Conservation (phyloP, 2,113 vertebrate species). For the Cryptotis parvus region DNA sequence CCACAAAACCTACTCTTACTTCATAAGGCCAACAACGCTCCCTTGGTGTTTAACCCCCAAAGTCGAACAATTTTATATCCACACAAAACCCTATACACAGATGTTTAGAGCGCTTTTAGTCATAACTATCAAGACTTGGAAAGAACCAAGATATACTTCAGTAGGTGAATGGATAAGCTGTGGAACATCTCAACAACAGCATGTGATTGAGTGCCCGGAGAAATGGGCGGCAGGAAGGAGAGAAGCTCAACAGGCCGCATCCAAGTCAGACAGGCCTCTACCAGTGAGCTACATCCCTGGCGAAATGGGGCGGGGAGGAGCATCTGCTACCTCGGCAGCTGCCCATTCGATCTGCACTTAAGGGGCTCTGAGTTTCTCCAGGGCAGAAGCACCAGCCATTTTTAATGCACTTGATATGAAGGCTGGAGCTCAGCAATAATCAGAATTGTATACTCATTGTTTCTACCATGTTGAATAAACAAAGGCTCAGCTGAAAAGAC, state of each 20-base stretch:
- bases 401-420: neutral
- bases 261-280: no score
- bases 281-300: no score
- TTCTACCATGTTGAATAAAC: conserved; percentile 50
- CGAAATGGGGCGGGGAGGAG: neutral
- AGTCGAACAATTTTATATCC: neutral
- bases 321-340: neutral
- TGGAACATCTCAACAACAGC: conserved; percentile 14
- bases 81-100: neutral
- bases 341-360: neutral
- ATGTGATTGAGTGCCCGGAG: neutral
- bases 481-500: conserved; percentile 48
- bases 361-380: neutral
- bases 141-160: conserved; percentile 11
- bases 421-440: neutral
- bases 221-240: neutral
- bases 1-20: neutral
- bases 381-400: neutral
- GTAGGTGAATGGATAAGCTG: neutral
- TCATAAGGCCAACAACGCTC: neutral
- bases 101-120: conserved; percentile 1
- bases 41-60: neutral
- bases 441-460: neutral
- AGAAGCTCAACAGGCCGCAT: neutral
- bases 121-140: neutral